Evolutionary conservation across 64 coral and sea anemone species (phyloP), one percentile per base, ranked within the genome.

Genomic region (Stylophora pistillata): DNA sequence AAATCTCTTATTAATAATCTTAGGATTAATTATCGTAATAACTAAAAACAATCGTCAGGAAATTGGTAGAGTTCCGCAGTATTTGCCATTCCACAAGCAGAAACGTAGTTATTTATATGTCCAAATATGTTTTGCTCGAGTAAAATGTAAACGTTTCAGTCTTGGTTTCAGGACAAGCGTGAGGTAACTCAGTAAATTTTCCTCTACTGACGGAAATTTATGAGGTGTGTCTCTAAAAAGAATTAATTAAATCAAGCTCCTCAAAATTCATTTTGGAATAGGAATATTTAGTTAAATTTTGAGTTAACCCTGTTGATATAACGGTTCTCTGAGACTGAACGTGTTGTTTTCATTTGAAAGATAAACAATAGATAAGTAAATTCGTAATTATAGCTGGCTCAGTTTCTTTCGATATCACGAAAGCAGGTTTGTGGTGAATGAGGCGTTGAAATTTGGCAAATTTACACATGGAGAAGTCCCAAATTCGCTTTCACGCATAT

Each of bases 331-430:
- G 15, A 29, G 7, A 30, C 30, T 47, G 37, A 47, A 47, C 37
- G 26, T 27, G 16, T 55, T 84, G 15, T 62, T 84, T 68, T 28
- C 32, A 59, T 69, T 84, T 70, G 13, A 18, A 70, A 84, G 20
- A 69, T 84, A 84, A 84, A 68, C 33, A 28, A 21, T 41, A 23
- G 62, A 84, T n/a, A 53, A 26, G 2, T 12, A 70, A 84, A 84
- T 53, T 34, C 69, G 33, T 12, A 41, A 13, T 25, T 11, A 68
- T 84, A 52, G 15, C 9, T 52, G 15, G 79, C 4, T 47, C 12
- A 62, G 15, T 79, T 17, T 29, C 14, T 58, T 59, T 60, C 18
- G 59, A 58, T 13, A 79, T 47, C 37, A 29, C 58, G 3, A 61
- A 30, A 30, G 74, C 52, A 77, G 1, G 25, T 77, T 55, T 77